Percentiles rank a stretch among this genome's conserved stretches.
Conservation (phyloP, 2,113 vertebrate species). For the Perca schrenkii region DNA sequence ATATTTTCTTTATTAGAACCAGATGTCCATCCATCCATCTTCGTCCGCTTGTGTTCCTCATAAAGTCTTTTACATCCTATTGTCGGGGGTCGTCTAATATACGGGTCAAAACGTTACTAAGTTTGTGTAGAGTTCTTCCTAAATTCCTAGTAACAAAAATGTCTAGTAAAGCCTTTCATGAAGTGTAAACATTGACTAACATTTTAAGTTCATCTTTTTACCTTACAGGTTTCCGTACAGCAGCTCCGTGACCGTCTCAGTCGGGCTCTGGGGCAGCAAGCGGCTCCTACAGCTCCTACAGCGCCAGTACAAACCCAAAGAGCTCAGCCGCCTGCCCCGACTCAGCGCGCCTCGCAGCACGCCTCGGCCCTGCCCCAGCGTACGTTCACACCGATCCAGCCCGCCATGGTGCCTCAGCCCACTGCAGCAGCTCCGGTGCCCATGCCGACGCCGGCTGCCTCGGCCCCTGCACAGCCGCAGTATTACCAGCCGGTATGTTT, state of each 20-base stretch:
- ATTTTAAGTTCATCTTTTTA: not conserved
- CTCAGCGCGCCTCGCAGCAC: conserved; percentile 52
- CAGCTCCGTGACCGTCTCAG: conserved; percentile 91
- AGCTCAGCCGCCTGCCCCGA: conserved; percentile 45
- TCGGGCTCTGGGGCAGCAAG: conserved; percentile 88
- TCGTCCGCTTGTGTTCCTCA: no score
- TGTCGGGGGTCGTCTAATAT: no score
- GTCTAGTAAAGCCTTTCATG: no score
- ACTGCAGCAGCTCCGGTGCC: conserved; percentile 31
- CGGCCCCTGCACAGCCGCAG: conserved; percentile 66
- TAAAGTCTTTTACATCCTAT: no score
- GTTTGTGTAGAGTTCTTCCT: no score
- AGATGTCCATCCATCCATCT: no score
- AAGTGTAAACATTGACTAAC: not conserved
- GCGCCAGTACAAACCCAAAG: conserved; percentile 66
- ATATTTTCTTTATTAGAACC: no score
- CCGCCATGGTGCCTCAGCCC: conserved; percentile 57
- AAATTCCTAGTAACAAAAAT: no score
- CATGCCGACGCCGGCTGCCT: conserved; percentile 40
- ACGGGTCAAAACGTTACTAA: no score
- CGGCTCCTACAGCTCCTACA: conserved; percentile 12
- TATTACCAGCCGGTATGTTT: conserved; percentile 83
- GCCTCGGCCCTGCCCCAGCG: conserved; percentile 68
- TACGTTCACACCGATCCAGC: conserved; percentile 67
- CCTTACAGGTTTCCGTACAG: conserved; percentile 84